Percentiles rank a stretch among this genome's conserved stretches.
Conservation (phyloP, 1,140 invertebrate genomes). For the Heliconius hewitsoni region DNA sequence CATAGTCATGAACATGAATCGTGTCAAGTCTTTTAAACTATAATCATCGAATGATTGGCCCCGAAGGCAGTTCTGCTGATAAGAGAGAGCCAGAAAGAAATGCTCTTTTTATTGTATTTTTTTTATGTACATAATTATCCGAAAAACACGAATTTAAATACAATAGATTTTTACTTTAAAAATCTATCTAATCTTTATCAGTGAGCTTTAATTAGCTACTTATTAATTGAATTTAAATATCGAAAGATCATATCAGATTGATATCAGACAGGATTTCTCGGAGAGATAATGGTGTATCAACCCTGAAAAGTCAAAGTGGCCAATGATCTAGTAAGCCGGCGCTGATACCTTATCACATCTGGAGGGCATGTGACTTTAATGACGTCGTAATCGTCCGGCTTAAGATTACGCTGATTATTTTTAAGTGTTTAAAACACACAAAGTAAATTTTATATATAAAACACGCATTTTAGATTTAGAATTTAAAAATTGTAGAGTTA, state of each 20-base stretch:
- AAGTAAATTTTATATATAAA: too few species aligned
- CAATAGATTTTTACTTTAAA: too few species aligned
- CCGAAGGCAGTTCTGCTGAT: too few species aligned
- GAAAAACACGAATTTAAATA: too few species aligned
- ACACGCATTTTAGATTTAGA: too few species aligned
- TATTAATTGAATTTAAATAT: background rate
- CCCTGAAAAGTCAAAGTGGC: background rate
- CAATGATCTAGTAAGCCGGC: background rate
- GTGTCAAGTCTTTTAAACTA: background rate
- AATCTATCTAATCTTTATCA: too few species aligned
- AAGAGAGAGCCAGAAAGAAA: too few species aligned
- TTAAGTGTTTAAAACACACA: background rate
- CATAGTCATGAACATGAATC: too few species aligned
- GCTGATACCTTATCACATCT: slow-evolving; percentile 22
- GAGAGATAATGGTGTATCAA: background rate
- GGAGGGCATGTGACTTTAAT: slow-evolving; percentile 21
- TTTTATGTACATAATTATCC: too few species aligned
- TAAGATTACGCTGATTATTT: slow-evolving; percentile 13
- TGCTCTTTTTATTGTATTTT: too few species aligned
- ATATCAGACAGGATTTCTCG: background rate
- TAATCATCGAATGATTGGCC: too few species aligned
- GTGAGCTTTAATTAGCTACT: background rate
- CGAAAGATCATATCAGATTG: background rate
- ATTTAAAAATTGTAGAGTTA: too few species aligned
- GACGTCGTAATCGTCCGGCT: slow-evolving; percentile 4